phyloP scores from a whole-genome alignment of 2,888 invertebrate species.

The Arrhopalites spinosus region DNA sequence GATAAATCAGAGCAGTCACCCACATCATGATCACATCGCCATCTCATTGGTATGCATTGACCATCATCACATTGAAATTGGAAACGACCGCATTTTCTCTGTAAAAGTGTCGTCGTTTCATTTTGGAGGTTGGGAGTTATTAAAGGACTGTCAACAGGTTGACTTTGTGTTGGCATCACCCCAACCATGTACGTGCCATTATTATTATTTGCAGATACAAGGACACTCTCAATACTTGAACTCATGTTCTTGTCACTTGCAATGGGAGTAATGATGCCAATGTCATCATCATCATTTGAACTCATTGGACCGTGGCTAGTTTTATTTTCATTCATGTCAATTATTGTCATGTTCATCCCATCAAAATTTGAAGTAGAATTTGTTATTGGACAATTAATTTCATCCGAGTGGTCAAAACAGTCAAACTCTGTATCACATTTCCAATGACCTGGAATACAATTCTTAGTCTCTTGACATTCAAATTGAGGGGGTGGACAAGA shows the following conservation, averaged over 20 bases:
- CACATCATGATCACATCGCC: neutral
- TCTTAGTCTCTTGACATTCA: neutral
- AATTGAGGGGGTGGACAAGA: neutral
- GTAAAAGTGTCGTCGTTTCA: too few species aligned
- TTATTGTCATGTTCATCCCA: neutral
- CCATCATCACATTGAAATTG: constrained; percentile 15
- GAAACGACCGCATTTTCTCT: constrained; percentile 17
- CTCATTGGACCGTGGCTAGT: neutral
- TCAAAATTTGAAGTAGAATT: neutral
- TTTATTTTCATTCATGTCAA: too few species aligned
- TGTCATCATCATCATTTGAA: neutral
- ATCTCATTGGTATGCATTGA: neutral
- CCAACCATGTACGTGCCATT: too few species aligned
- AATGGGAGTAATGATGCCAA: neutral
- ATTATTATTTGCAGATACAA: too few species aligned
- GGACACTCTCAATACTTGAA: too few species aligned
- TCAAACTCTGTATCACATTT: neutral
- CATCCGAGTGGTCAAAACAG: neutral
- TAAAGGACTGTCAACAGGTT: neutral
- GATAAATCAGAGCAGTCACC: neutral
- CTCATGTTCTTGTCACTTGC: too few species aligned
- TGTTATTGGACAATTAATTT: neutral
- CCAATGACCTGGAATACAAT: neutral
- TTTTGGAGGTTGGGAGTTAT: neutral
- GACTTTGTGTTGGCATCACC: too few species aligned